Evolutionary conservation across 2,113 vertebrate genomes (phyloP).

Genomic region (Catagonus wagneri): DNA sequence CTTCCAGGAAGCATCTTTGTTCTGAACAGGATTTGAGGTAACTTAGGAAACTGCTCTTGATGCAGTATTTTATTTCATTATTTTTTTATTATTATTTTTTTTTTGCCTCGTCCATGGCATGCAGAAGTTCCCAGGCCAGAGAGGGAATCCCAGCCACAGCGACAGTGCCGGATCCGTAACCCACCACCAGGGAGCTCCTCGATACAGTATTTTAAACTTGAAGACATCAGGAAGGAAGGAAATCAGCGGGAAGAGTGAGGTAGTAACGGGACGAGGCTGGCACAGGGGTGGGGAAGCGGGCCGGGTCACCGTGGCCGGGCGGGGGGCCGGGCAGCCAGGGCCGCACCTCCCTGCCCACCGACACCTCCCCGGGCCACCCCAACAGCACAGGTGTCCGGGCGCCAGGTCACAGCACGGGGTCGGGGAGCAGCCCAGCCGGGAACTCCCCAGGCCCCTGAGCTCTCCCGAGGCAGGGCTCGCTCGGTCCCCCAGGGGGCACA

Average conservation of each 20-base stretch:
- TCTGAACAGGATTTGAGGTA: no score
- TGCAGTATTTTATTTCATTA: rapidly evolving
- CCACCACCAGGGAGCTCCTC: background rate
- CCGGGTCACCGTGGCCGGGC: rapidly evolving
- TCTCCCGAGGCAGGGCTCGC: background rate
- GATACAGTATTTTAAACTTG: rapidly evolving
- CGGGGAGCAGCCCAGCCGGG: background rate
- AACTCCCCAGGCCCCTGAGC: background rate
- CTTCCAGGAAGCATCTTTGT: background rate
- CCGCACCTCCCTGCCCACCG: background rate
- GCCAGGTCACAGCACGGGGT: background rate
- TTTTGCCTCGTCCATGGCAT: no score
- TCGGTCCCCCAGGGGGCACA: background rate
- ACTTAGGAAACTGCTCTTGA: background rate
- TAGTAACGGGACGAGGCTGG: rapidly evolving
- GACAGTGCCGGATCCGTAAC: no score
- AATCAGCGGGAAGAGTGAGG: background rate
- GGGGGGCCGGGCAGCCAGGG: rapidly evolving
- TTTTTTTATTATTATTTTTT: no score
- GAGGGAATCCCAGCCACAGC: no score
- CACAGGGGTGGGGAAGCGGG: no score
- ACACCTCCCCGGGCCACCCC: background rate
- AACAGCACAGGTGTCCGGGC: background rate
- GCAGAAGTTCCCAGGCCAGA: no score
- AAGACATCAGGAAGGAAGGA: background rate